A percentile compares a stretch with the other conserved stretches of the same genome.
Conservation (phyloP, 2,113 vertebrate species). For the Lagopus leucura region DNA sequence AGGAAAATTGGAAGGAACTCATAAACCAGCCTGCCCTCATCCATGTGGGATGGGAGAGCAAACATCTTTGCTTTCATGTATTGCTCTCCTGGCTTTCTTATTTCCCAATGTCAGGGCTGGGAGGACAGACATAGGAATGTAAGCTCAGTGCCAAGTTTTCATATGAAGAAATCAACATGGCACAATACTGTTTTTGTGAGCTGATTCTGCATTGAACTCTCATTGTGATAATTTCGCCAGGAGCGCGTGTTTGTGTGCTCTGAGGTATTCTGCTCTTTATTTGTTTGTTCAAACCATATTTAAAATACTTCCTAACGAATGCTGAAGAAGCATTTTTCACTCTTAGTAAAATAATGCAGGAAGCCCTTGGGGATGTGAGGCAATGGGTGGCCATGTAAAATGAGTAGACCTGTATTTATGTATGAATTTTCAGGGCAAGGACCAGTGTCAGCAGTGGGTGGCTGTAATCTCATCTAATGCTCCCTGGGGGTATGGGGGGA, state of each 20-base stretch:
- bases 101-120: not conserved
- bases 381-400: conserved; percentile 18
- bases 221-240: not conserved
- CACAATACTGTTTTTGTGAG: not conserved
- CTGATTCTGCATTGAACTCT: conserved; percentile 18
- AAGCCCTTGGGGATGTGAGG: conserved; percentile 2
- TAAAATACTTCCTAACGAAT: conserved; percentile 26
- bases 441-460: not conserved
- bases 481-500: not conserved
- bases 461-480: not conserved
- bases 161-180: not conserved
- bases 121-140: conserved; percentile 2
- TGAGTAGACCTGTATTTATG: not conserved
- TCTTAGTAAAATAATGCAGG: not conserved
- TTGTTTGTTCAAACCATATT: conserved; percentile 4
- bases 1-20: not conserved
- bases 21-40: not conserved
- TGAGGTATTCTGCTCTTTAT: not conserved
- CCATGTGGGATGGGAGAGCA: not conserved
- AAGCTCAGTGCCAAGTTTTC: conserved; percentile 1
- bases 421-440: conserved; percentile 17
- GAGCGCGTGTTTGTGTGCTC: not conserved
- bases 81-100: not conserved
- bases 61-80: not conserved
- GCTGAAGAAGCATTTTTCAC: not conserved